phyloP scores from a whole-genome alignment of 2,113 vertebrate genomes.

The Burhinus bistriatus region DNA sequence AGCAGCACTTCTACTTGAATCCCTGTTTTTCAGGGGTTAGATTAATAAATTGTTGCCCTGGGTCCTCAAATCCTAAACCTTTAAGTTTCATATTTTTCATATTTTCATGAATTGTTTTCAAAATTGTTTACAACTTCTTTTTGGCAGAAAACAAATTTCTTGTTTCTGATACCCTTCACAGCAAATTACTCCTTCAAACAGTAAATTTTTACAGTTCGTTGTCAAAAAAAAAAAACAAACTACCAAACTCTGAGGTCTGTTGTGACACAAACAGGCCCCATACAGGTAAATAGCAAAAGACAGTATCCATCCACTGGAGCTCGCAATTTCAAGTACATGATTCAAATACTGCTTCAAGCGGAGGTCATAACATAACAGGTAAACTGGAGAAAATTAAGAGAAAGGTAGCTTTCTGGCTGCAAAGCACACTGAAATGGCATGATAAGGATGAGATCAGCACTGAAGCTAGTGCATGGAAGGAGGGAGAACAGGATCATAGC shows the following conservation, averaged over 20 bases:
- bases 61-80: neutral
- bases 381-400: neutral
- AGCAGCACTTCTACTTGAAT: neutral
- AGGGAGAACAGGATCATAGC: neutral
- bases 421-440: neutral
- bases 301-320: neutral
- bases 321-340: accelerated
- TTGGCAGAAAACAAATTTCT: neutral
- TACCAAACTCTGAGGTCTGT: neutral
- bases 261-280: neutral
- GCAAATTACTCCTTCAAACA: neutral
- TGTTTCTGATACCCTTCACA: neutral
- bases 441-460: neutral
- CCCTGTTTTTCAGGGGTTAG: neutral
- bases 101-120: neutral
- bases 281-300: neutral
- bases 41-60: neutral
- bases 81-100: neutral
- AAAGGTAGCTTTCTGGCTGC: neutral
- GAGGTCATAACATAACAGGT: neutral
- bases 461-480: neutral
- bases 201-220: neutral
- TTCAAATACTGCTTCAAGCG: neutral
- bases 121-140: neutral
- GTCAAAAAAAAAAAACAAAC: neutral